Conservation (phyloP, 1,140 invertebrate genomes). For the Calliopsis andreniformis region DNA sequence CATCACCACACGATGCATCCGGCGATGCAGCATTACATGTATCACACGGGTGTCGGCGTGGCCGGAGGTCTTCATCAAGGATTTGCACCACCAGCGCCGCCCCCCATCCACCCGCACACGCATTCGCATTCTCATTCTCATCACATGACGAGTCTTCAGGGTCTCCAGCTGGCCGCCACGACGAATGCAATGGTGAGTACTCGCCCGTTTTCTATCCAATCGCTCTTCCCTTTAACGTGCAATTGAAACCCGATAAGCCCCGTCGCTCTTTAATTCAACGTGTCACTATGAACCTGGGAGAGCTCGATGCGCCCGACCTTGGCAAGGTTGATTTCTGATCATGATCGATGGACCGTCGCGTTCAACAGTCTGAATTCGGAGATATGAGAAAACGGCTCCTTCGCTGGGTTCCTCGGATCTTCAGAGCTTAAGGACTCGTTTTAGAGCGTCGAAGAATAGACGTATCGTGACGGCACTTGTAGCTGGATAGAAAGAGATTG, state of each 20-base stretch:
- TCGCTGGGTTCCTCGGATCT: background rate
- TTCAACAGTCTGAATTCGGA: background rate
- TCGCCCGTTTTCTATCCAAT: conserved; percentile 31
- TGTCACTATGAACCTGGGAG: background rate
- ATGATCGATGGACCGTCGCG: background rate
- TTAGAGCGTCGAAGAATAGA: no score
- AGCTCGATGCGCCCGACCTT: background rate
- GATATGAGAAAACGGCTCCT: background rate
- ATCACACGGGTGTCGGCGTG: conserved; percentile 79
- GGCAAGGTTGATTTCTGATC: background rate
- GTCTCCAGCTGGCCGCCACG: conserved; percentile 81
- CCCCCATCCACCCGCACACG: conserved; percentile 81
- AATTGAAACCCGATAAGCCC: background rate
- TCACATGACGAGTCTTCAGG: conserved; percentile 82
- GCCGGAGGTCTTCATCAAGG: conserved; percentile 80
- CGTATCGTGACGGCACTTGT: no score
- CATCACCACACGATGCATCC: conserved; percentile 81
- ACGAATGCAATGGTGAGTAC: conserved; percentile 83
- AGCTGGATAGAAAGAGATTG: no score
- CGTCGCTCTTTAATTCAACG: background rate
- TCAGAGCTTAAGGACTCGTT: no score
- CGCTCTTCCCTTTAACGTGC: background rate
- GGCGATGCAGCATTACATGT: conserved; percentile 81
- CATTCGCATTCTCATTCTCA: conserved; percentile 81
- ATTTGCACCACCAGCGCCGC: conserved; percentile 80